These are phyloP conservation scores for Dione juno DNA, from an alignment of 2,888 invertebrate species.

Conservation along the genomic window DNA sequence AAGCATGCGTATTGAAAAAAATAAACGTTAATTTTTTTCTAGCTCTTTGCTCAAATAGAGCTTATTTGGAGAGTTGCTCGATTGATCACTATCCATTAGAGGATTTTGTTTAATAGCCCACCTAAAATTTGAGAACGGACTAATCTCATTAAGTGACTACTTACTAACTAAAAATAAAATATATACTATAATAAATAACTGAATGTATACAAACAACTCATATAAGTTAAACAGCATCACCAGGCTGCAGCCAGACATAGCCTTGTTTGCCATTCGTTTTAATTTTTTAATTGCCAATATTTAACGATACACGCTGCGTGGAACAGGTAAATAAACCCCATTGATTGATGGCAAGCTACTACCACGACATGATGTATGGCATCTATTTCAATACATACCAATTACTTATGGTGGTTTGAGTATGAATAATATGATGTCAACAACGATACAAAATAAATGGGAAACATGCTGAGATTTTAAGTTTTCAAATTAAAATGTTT, in stretches of 20 bases:
- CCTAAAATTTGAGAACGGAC: no score
- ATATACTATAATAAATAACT: neutral
- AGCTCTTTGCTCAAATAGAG: neutral
- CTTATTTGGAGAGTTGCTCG: neutral
- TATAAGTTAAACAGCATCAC: neutral
- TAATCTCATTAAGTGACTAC: no score
- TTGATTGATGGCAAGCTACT: slow-evolving; percentile 13
- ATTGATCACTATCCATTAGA: no score
- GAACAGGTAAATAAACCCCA: slow-evolving; percentile 20
- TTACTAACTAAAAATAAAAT: no score
- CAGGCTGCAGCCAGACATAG: neutral
- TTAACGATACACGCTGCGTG: slow-evolving; percentile 15
- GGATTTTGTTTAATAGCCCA: no score
- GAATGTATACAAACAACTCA: neutral
- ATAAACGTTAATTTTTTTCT: no score
- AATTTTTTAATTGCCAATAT: slow-evolving; percentile 31
- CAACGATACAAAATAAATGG: slow-evolving; percentile 8
- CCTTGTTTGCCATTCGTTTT: slow-evolving; percentile 10
- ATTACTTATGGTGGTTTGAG: slow-evolving; percentile 42
- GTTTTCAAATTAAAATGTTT: slow-evolving; percentile 15
- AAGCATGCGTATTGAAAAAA: neutral
- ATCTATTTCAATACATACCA: slow-evolving; percentile 32
- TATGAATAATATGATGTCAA: slow-evolving; percentile 32
- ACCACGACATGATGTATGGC: neutral
- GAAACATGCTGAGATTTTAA: neutral